Base-by-base conservation (phyloP, 35 echinoderm and acorn worm species). In the Apostichopus parvimensis region DNA sequence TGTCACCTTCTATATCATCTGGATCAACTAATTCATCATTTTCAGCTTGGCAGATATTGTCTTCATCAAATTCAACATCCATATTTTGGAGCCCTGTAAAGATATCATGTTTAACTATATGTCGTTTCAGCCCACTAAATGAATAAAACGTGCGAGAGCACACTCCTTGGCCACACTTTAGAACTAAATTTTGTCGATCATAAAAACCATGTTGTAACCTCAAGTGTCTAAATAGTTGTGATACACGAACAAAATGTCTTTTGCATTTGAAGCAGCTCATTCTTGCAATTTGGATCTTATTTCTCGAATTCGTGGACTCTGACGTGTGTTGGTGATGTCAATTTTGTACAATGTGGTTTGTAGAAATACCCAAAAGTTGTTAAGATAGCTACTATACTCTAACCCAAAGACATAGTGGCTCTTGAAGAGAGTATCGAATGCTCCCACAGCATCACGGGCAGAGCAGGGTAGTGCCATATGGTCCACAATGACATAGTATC, bases 101-200 rank as follows among this genome's bases (percentile, higher is more conserved):
- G 54, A 15, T 87, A 45, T 56, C 86, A 70, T 88, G 28, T 56
- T 70, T 88, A 11, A 83, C 80, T 83, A 20, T 34, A 83, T 57
- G 92, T 52, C 22, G 24, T 56, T 62, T 87, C 53, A 94, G 81
- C 53, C 92, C 92, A 90, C 56, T 77, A 90, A 80, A 94, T 52
- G 81, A 78, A 81, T 88, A 79, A 90, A 94, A 94, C n/a, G 87
- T 90, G 28, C 87, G 75, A 8, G 73, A 75, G 24, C 92, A 90
- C 52, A 58, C 92, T 65, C 92, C 86, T 54, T 94, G 86, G 18
- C 92, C 77, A 90, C 91, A 92, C 26, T 61, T 92, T 17, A 92
- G 62, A 54, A 75, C 15, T n/a, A 85, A 60, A 56, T 92, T 92
- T 21, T 83, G 17, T 28, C 79, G 66, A 85, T 86, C 80, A 86